A percentile compares a stretch with the other conserved stretches of the same genome.
These are phyloP conservation scores for Plebejus melissa DNA, from an alignment of 2,888 invertebrate species.

Conservation along the genomic window DNA sequence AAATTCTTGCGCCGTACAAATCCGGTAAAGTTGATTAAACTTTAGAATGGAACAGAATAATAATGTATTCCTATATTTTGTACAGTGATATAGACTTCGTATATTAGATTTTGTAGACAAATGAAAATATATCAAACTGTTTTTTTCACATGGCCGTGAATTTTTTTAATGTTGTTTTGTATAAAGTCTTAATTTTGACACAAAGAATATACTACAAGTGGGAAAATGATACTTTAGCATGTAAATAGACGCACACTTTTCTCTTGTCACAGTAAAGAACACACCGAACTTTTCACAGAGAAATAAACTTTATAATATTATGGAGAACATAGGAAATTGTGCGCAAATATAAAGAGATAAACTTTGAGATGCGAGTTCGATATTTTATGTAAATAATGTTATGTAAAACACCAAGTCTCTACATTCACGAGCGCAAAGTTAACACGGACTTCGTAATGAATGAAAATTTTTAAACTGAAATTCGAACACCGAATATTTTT, in stretches of 20 bases:
- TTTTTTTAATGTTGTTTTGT: not conserved
- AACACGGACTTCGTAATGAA: not conserved
- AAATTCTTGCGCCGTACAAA: not conserved
- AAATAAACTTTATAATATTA: not conserved
- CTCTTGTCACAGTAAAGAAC: not conserved
- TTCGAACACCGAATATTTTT: slow-evolving; percentile 16
- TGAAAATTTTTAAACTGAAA: not conserved
- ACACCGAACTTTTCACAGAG: not conserved
- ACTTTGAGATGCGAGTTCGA: not conserved
- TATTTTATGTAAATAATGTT: slow-evolving; percentile 9
- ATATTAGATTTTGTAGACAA: not conserved
- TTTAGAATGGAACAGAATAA: not conserved
- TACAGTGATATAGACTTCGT: not conserved
- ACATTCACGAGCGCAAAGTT: not conserved
- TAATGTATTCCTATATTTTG: not conserved
- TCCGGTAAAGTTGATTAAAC: slow-evolving; percentile 6
- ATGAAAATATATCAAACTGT: too few species aligned
- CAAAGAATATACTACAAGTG: not conserved
- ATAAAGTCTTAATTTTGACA: too few species aligned
- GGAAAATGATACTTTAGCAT: not conserved
- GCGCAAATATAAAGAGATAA: not conserved
- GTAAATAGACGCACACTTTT: not conserved
- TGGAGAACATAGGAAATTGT: not conserved
- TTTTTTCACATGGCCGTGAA: too few species aligned
- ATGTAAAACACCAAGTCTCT: not conserved